A percentile compares a stretch with the other conserved stretches of the same genome.
phyloP scores from a whole-genome alignment of 2,113 vertebrate species.

The Eurypyga helias region DNA sequence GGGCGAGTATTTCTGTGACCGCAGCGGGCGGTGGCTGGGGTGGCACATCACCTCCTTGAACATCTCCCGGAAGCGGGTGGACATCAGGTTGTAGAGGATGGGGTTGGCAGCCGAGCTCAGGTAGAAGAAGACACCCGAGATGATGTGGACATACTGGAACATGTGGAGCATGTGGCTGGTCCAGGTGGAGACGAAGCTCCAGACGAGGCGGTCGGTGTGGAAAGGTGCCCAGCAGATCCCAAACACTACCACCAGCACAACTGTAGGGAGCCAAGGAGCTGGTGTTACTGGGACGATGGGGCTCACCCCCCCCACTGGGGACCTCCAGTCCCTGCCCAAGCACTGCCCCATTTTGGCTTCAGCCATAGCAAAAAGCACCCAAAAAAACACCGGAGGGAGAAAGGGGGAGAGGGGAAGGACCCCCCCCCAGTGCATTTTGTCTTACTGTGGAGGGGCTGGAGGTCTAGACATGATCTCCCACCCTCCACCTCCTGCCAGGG shows the following conservation, averaged over 20 bases:
- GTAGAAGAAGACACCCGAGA: conserved; percentile 93
- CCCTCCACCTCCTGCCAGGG: neutral
- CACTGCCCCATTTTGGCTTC: neutral
- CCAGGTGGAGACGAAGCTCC: conserved; percentile 88
- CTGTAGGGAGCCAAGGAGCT: conserved; percentile 51
- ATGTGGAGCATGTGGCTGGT: conserved; percentile 77
- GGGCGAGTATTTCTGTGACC: conserved; percentile 64
- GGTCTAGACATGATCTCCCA: neutral
- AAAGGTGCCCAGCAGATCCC: conserved; percentile 96
- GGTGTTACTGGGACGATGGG: neutral
- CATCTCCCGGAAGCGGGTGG: conserved; percentile 91
- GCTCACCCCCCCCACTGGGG: accelerated
- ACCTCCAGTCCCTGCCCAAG: neutral
- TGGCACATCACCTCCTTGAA: conserved; percentile 89
- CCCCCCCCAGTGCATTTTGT: neutral
- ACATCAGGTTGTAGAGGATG: conserved; percentile 95
- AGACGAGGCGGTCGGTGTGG: conserved; percentile 91
- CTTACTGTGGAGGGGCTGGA: neutral
- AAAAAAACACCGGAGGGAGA: neutral
- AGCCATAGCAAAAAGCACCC: neutral
- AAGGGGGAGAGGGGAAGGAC: neutral
- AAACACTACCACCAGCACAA: conserved; percentile 91
- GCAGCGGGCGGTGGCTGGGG: neutral
- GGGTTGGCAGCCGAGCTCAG: conserved; percentile 91
- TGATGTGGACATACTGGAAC: conserved; percentile 86